phyloP scores from a whole-genome alignment of 2,888 invertebrate species.

The Steinernema hermaphroditum region DNA sequence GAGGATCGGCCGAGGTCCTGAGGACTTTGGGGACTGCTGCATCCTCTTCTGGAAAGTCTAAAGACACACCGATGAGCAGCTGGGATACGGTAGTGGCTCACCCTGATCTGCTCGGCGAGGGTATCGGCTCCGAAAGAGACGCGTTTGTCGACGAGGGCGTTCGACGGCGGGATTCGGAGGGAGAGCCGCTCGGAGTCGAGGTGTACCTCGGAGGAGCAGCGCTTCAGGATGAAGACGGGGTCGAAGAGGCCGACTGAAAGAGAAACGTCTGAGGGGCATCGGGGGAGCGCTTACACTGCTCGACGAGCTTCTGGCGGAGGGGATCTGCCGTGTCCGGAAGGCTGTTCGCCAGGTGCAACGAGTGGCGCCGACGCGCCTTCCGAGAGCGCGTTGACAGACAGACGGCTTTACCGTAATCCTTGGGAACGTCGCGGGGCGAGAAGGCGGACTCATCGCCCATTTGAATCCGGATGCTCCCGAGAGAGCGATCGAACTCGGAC shows the following conservation, averaged over 20 bases:
- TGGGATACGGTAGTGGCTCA: not conserved
- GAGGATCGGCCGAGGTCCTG: constrained; percentile 33
- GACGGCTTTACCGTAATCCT: constrained; percentile 26
- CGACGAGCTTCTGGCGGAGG: constrained; percentile 3
- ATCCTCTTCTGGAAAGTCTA: not conserved
- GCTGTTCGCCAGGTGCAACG: constrained; percentile 17
- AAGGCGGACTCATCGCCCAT: constrained; percentile 17
- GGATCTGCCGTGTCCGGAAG: constrained; percentile 19
- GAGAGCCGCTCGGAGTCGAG: not conserved
- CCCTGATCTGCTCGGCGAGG: constrained; percentile 18
- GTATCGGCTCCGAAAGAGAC: constrained; percentile 15
- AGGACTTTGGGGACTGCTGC: not conserved
- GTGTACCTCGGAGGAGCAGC: constrained; percentile 13
- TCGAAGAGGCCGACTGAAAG: constrained; percentile 11
- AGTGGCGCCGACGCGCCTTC: constrained; percentile 17
- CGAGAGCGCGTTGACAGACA: constrained; percentile 1
- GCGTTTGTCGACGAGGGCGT: not conserved
- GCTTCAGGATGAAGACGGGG: constrained; percentile 15
- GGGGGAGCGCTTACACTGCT: not conserved
- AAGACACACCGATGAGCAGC: not conserved
- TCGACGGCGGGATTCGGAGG: not conserved
- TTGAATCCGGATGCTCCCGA: constrained; percentile 1
- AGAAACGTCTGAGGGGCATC: not conserved
- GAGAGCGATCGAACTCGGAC: constrained; percentile 3
- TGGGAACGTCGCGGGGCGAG: constrained; percentile 13